Evolutionary conservation across 30 jellyfish, hydroid and myxozoan species (phyloP).

Genomic region (Catostylus mosaicus): DNA sequence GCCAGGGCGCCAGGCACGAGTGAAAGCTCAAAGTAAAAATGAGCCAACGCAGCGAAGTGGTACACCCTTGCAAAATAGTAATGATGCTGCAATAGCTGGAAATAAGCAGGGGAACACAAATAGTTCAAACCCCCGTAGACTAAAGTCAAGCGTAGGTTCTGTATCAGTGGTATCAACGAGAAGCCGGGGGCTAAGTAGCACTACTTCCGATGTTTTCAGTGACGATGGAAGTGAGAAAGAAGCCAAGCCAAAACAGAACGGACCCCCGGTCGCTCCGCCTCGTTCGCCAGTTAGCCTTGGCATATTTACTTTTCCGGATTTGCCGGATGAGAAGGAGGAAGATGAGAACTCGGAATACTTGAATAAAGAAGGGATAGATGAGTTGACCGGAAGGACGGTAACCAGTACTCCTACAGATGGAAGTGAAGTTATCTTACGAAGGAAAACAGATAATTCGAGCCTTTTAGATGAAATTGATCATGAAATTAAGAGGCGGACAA

Average conservation of each 20-base stretch:
- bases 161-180: constrained; percentile 27
- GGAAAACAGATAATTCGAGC: constrained; percentile 24
- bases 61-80: constrained; percentile 7
- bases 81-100: constrained; percentile 6
- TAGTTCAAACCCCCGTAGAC: neutral
- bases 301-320: constrained; percentile 64
- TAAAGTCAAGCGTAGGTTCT: constrained; percentile 44
- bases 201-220: constrained; percentile 44
- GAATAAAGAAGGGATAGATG: constrained; percentile 42
- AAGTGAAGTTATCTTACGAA: constrained; percentile 9
- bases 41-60: neutral
- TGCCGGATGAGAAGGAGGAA: constrained; percentile 13
- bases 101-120: constrained; percentile 8
- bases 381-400: constrained; percentile 24
- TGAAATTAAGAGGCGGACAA: constrained; percentile 59
- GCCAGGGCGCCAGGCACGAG: constrained; percentile 39
- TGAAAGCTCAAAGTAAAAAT: constrained; percentile 3
- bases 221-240: constrained; percentile 22
- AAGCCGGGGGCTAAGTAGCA: constrained; percentile 63
- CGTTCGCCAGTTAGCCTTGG: constrained; percentile 92
- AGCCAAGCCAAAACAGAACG: neutral
- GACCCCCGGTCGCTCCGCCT: constrained; percentile 81
- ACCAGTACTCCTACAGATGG: constrained; percentile 9
- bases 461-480: constrained; percentile 69
- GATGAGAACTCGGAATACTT: constrained; percentile 34